Evolutionary conservation across 2,888 invertebrate species (phyloP).

Genomic region (Branchellion lobata): DNA sequence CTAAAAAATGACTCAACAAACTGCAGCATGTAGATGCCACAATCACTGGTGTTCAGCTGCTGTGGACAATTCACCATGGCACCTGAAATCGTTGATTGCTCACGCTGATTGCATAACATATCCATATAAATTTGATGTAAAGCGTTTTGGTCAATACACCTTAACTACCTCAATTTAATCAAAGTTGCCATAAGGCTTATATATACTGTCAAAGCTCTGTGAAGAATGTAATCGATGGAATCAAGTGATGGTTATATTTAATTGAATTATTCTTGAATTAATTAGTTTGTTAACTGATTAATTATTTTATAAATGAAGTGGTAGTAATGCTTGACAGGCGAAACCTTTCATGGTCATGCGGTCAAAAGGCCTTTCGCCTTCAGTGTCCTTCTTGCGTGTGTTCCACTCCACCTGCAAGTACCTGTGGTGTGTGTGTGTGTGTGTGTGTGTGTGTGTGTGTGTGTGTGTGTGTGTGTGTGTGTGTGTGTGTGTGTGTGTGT

Average conservation of each 20-base stretch:
- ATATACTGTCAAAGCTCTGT: too few relatives aligned
- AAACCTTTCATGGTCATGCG: constrained; percentile 81
- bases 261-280: too few relatives aligned
- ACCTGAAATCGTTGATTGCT: too few relatives aligned
- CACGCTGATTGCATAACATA: too few relatives aligned
- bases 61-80: constrained; percentile 88
- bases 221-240: background rate
- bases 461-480: background rate
- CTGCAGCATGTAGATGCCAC: constrained; percentile 90
- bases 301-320: too few relatives aligned
- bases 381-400: constrained; percentile 53
- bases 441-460: background rate
- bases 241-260: background rate
- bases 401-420: constrained; percentile 68
- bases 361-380: constrained; percentile 69
- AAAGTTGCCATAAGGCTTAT: too few relatives aligned
- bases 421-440: constrained; percentile 50
- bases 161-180: background rate
- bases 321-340: too few relatives aligned
- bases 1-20: constrained; percentile 94
- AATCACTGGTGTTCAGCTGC: constrained; percentile 94
- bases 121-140: background rate
- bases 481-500: too few relatives aligned
- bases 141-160: background rate
- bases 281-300: too few relatives aligned